Percentiles rank a stretch among this genome's conserved stretches.
phyloP scores from a whole-genome alignment of 2,888 invertebrate species.

The Notocelia uddmanniana region DNA sequence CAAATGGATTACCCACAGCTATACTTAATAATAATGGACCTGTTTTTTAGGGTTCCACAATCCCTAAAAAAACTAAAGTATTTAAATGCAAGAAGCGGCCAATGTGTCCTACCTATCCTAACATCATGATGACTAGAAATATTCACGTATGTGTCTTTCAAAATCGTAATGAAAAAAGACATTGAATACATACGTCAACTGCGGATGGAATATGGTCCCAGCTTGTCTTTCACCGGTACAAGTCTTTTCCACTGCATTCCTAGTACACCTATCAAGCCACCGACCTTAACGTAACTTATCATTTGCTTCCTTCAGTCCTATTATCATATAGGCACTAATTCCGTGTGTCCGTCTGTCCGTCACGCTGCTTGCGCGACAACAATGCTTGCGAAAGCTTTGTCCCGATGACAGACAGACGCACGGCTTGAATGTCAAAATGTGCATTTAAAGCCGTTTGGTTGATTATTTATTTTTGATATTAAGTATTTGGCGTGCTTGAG shows the following conservation, averaged over 20 bases:
- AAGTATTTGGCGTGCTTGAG: background rate
- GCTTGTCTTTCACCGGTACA: background rate
- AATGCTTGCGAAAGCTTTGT: conserved; percentile 51
- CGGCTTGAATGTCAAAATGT: conserved; percentile 42
- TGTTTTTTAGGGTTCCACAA: too few species aligned
- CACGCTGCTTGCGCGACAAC: conserved; percentile 56
- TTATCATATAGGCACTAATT: conserved; percentile 47
- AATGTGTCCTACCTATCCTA: too few species aligned
- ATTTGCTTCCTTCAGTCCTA: conserved; percentile 23
- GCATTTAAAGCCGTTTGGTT: conserved; percentile 14
- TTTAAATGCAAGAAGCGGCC: too few species aligned
- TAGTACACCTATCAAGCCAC: background rate
- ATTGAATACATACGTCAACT: too few species aligned
- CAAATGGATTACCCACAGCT: too few species aligned
- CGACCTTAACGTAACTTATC: conserved; percentile 7
- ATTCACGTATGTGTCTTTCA: too few species aligned
- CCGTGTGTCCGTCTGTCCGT: conserved; percentile 49
- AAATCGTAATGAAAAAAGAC: too few species aligned
- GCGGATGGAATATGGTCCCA: too few species aligned
- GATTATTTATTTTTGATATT: conserved; percentile 9
- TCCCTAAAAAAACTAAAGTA: too few species aligned
- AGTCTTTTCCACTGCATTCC: conserved; percentile 10
- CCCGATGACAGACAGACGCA: conserved; percentile 28
- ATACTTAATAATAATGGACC: too few species aligned
- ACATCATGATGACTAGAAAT: too few species aligned